A percentile compares a stretch with the other conserved stretches of the same genome.
These are phyloP conservation scores for Notospermus geniculatus DNA, from an alignment of 1,140 invertebrate species.

Conservation along the genomic window DNA sequence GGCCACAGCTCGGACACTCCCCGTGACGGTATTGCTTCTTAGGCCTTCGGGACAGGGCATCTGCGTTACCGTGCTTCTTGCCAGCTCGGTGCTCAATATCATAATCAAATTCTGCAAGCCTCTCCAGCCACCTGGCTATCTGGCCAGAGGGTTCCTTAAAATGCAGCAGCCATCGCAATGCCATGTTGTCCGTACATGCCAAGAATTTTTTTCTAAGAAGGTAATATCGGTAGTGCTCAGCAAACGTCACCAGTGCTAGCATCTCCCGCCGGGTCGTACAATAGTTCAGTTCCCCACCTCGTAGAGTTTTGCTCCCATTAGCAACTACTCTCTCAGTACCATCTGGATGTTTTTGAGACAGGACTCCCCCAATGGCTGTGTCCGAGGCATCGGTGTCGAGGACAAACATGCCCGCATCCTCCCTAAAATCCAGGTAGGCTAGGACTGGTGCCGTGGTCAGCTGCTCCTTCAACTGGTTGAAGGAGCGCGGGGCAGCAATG, in stretches of 20 bases:
- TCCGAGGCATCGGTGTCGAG: neutral
- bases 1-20: neutral
- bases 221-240: neutral
- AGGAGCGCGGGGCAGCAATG: neutral
- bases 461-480: neutral
- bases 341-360: neutral
- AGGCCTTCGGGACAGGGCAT: neutral
- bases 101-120: neutral
- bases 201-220: neutral
- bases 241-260: neutral
- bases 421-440: neutral
- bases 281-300: neutral
- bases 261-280: slow-evolving; percentile 1
- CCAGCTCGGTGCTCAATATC: neutral
- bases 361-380: neutral
- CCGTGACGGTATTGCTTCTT: neutral
- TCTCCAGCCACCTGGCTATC: no score
- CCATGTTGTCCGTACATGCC: neutral
- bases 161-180: neutral
- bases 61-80: neutral
- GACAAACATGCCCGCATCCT: neutral
- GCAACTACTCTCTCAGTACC: neutral
- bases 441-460: neutral
- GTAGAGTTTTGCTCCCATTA: neutral
- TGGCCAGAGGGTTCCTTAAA: neutral